Percentiles rank a stretch among this genome's conserved stretches.
Conservation (phyloP, 2,113 vertebrate species). For the Mus musculus region DNA sequence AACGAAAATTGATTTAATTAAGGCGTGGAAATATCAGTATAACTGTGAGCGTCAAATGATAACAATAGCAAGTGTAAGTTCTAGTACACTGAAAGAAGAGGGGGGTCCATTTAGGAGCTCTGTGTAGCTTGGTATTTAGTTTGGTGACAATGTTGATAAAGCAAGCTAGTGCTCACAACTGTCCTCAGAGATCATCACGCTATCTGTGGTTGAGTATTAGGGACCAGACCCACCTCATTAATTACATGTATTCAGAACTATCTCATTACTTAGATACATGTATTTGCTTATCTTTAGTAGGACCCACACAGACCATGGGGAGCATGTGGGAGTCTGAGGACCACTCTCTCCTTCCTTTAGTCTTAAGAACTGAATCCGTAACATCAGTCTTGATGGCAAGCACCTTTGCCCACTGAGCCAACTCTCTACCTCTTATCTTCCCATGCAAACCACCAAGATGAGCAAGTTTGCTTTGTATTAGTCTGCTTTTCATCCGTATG, state of each 20-base stretch:
- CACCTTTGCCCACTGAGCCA: not conserved
- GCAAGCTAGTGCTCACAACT: not conserved
- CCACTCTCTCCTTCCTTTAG: not conserved
- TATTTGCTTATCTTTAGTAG: not conserved
- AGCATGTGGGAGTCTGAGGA: not conserved
- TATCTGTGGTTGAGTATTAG: not conserved
- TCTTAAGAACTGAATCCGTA: not conserved
- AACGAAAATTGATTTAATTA: conserved; percentile 58
- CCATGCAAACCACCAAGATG: not conserved
- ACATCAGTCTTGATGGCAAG: not conserved
- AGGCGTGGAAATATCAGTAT: conserved; percentile 41
- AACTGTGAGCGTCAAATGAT: conserved; percentile 47
- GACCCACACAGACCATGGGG: not conserved
- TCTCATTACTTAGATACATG: not conserved
- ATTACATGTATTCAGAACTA: not conserved
- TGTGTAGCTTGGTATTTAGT: not conserved
- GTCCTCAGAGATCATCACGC: not conserved
- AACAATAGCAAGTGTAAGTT: conserved; percentile 49
- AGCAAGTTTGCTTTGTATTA: not conserved
- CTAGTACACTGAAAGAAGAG: not conserved
- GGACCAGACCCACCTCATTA: not conserved
- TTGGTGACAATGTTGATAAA: conserved; percentile 3
- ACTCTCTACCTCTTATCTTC: not conserved
- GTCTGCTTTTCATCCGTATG: not conserved
- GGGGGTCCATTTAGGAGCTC: not conserved